phyloP scores from a whole-genome alignment of 2,113 vertebrate species.

The Jacana jacana region DNA sequence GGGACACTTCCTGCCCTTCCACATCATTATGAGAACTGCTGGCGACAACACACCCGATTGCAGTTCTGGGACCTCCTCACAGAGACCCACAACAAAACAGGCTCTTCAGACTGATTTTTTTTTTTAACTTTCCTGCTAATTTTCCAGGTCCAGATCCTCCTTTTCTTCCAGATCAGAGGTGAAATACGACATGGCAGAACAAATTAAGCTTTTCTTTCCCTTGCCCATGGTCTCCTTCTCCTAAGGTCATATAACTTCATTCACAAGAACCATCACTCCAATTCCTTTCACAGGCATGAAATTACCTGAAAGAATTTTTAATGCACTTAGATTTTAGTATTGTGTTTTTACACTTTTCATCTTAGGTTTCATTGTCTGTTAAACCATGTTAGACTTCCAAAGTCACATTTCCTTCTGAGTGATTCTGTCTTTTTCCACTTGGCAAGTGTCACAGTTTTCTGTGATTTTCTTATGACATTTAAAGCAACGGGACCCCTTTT shows the following conservation, averaged over 20 bases:
- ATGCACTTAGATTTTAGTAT: not conserved
- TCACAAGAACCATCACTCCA: constrained; percentile 7
- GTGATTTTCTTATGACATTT: not conserved
- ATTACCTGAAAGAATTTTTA: not conserved
- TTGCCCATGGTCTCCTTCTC: not conserved
- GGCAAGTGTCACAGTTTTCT: not conserved
- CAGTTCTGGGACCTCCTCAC: not conserved
- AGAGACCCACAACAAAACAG: not conserved
- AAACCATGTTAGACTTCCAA: not conserved
- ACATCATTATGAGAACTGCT: constrained; percentile 17
- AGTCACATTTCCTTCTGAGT: not conserved
- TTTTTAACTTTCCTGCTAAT: not conserved
- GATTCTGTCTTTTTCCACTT: constrained; percentile 15
- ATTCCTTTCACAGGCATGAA: not conserved
- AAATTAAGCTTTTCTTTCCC: not conserved
- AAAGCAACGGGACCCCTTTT: constrained; percentile 14
- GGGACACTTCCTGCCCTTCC: constrained; percentile 37
- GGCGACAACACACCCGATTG: not conserved
- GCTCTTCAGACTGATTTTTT: not conserved
- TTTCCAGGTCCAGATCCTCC: not conserved
- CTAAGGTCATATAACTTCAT: not conserved
- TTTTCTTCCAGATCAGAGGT: not conserved
- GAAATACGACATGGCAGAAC: not conserved
- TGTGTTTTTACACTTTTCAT: constrained; percentile 10
- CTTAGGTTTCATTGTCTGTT: not conserved